Evolutionary conservation across 1,140 invertebrate genomes (phyloP).

Genomic region (Subanguina moxae): DNA sequence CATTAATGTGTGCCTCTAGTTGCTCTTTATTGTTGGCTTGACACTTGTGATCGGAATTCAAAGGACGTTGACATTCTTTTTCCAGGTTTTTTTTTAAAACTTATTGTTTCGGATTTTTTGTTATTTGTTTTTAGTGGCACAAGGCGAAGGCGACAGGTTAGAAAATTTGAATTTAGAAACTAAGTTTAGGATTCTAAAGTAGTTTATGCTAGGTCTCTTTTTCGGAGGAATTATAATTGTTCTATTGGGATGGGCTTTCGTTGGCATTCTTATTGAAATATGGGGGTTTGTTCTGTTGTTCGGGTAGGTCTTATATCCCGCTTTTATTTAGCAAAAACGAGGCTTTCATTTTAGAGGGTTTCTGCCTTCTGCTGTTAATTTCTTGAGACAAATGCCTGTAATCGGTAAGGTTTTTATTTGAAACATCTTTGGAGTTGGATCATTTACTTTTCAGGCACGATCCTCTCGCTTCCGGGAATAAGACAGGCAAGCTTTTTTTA

Average conservation of each 20-base stretch:
- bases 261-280: conserved; percentile 91
- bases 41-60: conserved; percentile 92
- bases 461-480: conserved; percentile 67
- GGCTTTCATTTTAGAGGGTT: conserved; percentile 64
- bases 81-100: too few relatives aligned
- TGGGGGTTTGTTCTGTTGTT: conserved; percentile 69
- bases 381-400: conserved; percentile 67
- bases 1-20: conserved; percentile 65
- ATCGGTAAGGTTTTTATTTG: conserved; percentile 59
- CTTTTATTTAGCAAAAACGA: conserved; percentile 21
- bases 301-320: conserved; percentile 61
- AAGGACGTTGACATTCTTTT: conserved; percentile 89
- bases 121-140: conserved; percentile 76
- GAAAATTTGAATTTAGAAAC: too few relatives aligned
- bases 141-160: conserved; percentile 80
- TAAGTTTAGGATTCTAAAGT: too few relatives aligned
- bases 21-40: conserved; percentile 88
- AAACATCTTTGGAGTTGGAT: too few relatives aligned
- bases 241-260: conserved; percentile 86
- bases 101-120: too few relatives aligned
- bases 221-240: conserved; percentile 90
- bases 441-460: conserved; percentile 31
- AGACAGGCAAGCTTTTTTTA: conserved; percentile 62
- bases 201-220: conserved; percentile 69
- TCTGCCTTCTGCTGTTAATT: conserved; percentile 69